Percentiles rank a stretch among this genome's conserved stretches.
These are phyloP conservation scores for Pimpla rufipes DNA, from an alignment of 2,888 invertebrate genomes.

Conservation along the genomic window DNA sequence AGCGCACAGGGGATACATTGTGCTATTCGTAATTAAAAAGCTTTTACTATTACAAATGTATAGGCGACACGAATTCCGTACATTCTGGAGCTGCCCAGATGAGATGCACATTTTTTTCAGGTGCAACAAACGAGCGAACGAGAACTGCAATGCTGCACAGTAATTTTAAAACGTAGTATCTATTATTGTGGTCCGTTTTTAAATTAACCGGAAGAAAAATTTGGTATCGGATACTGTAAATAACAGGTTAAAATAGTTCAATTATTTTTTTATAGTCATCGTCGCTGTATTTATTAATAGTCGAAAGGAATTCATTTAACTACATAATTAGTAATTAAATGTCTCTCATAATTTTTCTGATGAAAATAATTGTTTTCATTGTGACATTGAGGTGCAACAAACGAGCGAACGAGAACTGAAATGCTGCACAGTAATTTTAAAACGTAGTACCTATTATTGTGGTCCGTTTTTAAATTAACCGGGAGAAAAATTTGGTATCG, in stretches of 20 bases:
- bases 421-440: not conserved
- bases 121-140: not conserved
- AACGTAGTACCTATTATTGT: not conserved
- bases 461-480: not conserved
- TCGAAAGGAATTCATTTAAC: too few relatives aligned
- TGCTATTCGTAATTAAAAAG: constrained; percentile 34
- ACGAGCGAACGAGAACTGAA: not conserved
- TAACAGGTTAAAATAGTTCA: too few relatives aligned
- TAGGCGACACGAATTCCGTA: not conserved
- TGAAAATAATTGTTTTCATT: too few relatives aligned
- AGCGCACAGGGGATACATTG: not conserved
- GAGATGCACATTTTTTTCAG: not conserved
- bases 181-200: not conserved
- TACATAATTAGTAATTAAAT: too few relatives aligned
- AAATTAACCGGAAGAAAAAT: not conserved
- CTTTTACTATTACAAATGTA: not conserved
- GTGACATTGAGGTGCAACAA: not conserved
- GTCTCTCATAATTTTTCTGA: too few relatives aligned
- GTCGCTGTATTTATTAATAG: too few relatives aligned
- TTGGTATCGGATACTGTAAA: too few relatives aligned
- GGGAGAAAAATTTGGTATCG: not conserved
- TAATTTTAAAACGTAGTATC: too few relatives aligned
- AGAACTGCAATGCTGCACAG: not conserved
- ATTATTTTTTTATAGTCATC: too few relatives aligned
- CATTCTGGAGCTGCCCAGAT: not conserved